Base-by-base conservation (phyloP, 2,113 vertebrate species). In the Oncorhynchus gorbuscha region DNA sequence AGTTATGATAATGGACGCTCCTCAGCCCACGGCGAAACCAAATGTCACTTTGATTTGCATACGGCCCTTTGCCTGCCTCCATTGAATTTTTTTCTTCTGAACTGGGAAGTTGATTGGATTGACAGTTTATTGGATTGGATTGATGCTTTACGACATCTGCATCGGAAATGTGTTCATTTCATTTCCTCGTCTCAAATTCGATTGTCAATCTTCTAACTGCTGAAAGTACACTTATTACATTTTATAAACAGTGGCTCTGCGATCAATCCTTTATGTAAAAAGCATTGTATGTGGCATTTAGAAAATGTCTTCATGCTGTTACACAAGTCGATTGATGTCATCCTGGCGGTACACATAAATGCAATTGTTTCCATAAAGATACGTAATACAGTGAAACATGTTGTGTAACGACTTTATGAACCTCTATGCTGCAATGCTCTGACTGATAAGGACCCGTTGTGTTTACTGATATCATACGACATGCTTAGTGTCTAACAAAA, bases 11-110 rank as follows among this genome's bases (percentile, higher is more conserved):
- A 92, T 88, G 87, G 73, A 76, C 79, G 80, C 80, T 87, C 83
- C 79, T 82, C 71, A 65, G 64, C 71, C 0, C 45, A 84, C 77
- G 16, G 66, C 71, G 75, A 73, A 82, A 84, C 78, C 77, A 89
- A 92, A 91, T 87, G 88, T 79, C 85, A 89, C 83, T 85, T 61
- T 87, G 79, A 91, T 91, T 89, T 90, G 85, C 86, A 86, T 79
- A 64, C 70, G 69, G 79, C 75, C 86, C 83, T 86, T 89, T 90
- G 86, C 80, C 75, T 81, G 70, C 82, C 82, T 85, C 79, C 85
- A 82, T 71, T 85, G 79, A 76, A 76, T 67, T 82, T 76, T 67
- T 82, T 80, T 83, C 35, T 18, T 70, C 74, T 70, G 81, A 74
- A 65, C 74, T 72, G 59, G n/a, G 49, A 61, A 32, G 79, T 75